Evolutionary conservation across 2,797 vertebrate species (phyloP), one percentile per base, ranked within the genome.

Genomic region (Xyrichtys novacula): DNA sequence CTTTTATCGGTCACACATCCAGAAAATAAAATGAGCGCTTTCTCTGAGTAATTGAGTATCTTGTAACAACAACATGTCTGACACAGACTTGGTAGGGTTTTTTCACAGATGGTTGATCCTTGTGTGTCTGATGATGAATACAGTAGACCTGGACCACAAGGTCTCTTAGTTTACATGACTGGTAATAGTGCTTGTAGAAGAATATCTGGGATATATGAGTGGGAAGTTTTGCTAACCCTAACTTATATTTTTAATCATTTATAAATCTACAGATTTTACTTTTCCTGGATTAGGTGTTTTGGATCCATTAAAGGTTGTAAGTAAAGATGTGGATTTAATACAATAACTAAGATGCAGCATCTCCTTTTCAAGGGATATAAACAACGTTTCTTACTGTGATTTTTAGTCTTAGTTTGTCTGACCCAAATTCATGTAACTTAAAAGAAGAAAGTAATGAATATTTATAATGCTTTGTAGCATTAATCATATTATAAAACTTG

Each of bases 71-170:
- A 10, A 62, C 40, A 10, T 34, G 32, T 34, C 32, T 12, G 32
- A 34, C 32, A 34, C 32, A 34, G 32, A 63, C 44, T 26, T 19
- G 14, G 15, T 59, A 70, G 61, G 61, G 65, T 69, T 69, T 81
- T 68, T 56, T 19, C 25, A 70, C 90, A 90, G 83, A 85, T 90
- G 91, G 76, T 64, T 65, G 83, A 86, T 84, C 82, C 85, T 83
- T 91, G 65, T 53, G 59, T 70, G 49, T 67, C 44, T 62, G 43
- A 84, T 78, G 54, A 39, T 40, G 74, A 82, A 71, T 71, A 72
- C 84, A 85, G 84, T 68, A 76, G 74, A 28, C 49, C 54, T 44
- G 31, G 34, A 56, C 64, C 65, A 68, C 11, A 36, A 48, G 56
- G 71, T 71, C 53, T 58, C 50, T 74, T 60, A 72, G 70, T 80